Evolutionary conservation across 2,888 invertebrate species (phyloP).

Genomic region (Ophion slaviceki): DNA sequence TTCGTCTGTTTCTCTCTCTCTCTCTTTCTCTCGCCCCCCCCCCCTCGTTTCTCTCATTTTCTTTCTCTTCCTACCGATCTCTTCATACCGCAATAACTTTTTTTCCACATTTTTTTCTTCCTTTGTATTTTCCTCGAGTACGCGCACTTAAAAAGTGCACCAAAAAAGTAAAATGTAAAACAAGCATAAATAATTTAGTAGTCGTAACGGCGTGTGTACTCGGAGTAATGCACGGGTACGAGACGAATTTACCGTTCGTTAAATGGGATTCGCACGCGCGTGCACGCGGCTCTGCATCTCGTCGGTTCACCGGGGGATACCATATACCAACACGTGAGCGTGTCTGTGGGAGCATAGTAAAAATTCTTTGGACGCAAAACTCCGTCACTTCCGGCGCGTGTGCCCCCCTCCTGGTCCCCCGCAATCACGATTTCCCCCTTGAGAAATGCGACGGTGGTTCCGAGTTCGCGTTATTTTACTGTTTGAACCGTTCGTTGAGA

Average conservation of each 20-base stretch:
- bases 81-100: neutral
- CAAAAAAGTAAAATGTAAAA: slow-evolving; percentile 25
- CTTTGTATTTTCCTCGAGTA: slow-evolving; percentile 10
- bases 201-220: slow-evolving; percentile 43
- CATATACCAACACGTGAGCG: slow-evolving; percentile 60
- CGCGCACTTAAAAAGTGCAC: slow-evolving; percentile 3
- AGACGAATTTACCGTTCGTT: slow-evolving; percentile 62
- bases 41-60: neutral
- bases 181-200: slow-evolving; percentile 55
- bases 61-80: slow-evolving; percentile 17
- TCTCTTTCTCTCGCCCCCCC: too few relatives aligned
- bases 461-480: neutral
- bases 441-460: neutral
- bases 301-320: slow-evolving; percentile 11
- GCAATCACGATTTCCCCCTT: neutral
- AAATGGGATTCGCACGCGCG: slow-evolving; percentile 55
- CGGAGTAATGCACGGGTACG: slow-evolving; percentile 36
- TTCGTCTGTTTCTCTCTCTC: too few relatives aligned
- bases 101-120: neutral
- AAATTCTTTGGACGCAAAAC: slow-evolving; percentile 61
- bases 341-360: slow-evolving; percentile 58
- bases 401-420: neutral
- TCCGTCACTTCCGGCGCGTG: slow-evolving; percentile 63
- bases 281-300: slow-evolving; percentile 53
- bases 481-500: too few relatives aligned